A percentile compares a stretch with the other conserved stretches of the same genome.
phyloP scores from a whole-genome alignment of 2,888 invertebrate species.

The Odiellus spinosus region DNA sequence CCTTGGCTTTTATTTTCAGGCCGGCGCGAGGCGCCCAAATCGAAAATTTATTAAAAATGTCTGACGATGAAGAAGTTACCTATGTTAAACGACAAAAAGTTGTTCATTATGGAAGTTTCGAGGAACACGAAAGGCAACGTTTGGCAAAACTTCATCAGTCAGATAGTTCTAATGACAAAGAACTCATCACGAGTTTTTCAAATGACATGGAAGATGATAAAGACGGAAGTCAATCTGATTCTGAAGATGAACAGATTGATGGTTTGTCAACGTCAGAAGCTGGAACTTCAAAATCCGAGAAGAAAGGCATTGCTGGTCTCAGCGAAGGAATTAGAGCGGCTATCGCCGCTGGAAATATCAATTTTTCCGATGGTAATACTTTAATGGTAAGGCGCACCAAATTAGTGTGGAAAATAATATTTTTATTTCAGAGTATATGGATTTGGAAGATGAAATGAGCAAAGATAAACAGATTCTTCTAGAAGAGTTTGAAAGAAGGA shows the following conservation, averaged over 20 bases:
- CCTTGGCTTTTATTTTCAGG: no score
- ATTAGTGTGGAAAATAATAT: background rate
- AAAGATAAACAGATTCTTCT: conserved; percentile 77
- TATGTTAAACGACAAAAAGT: conserved; percentile 57
- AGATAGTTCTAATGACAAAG: background rate
- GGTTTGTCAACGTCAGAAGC: background rate
- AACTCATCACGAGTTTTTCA: conserved; percentile 5
- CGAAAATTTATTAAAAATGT: conserved; percentile 20
- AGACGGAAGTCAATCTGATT: conserved; percentile 6
- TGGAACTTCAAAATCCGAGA: conserved; percentile 31
- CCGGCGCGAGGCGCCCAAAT: no score
- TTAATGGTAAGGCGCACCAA: background rate
- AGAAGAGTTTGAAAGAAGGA: conserved; percentile 87
- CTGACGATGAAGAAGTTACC: conserved; percentile 53
- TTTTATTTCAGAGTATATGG: conserved; percentile 51
- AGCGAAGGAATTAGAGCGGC: conserved; percentile 35
- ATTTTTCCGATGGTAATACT: conserved; percentile 38
- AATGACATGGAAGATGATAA: conserved; percentile 7
- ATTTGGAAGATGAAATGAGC: conserved; percentile 63
- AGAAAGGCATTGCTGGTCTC: background rate
- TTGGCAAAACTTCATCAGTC: conserved; percentile 1
- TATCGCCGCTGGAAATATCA: conserved; percentile 44
- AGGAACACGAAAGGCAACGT: conserved; percentile 53
- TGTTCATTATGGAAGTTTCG: conserved; percentile 76
- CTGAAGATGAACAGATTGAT: conserved; percentile 1